A percentile compares a stretch with the other conserved stretches of the same genome.
Evolutionary conservation across 2,113 vertebrate genomes (phyloP).

Genomic region (Rhombomys opimus): DNA sequence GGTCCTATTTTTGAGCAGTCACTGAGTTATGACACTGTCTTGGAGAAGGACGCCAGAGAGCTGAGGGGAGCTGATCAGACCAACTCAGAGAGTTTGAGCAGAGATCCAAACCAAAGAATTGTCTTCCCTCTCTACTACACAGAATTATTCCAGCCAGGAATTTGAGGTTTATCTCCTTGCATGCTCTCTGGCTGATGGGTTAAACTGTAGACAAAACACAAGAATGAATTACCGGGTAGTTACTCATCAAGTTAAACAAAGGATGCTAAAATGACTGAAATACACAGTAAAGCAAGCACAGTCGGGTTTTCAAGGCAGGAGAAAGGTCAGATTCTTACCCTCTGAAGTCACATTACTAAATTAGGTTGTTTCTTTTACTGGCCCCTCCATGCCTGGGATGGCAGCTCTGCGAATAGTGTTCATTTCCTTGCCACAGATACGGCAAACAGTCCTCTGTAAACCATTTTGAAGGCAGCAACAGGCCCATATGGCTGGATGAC

Average conservation of each 20-base stretch:
- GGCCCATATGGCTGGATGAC: constrained; percentile 94
- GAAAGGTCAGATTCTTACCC: not conserved
- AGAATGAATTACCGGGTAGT: not conserved
- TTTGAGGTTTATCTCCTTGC: not conserved
- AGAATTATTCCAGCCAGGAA: not conserved
- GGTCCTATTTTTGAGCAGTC: not conserved
- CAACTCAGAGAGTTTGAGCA: not conserved
- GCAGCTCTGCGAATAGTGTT: not conserved
- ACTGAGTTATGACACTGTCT: not conserved
- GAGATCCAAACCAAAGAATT: not conserved
- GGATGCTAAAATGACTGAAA: not conserved
- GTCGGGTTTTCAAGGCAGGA: not conserved
- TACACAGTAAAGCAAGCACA: not conserved
- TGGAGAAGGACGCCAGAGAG: not conserved
- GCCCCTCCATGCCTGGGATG: not conserved
- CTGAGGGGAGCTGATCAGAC: not conserved
- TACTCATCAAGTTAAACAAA: not conserved
- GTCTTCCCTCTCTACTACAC: not conserved
- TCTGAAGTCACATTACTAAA: not conserved
- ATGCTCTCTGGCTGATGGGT: not conserved
- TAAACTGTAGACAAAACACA: not conserved
- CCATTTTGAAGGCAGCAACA: constrained; percentile 84
- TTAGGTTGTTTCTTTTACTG: not conserved
- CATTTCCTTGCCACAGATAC: constrained; percentile 81
- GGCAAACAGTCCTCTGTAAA: constrained; percentile 85